A percentile compares a stretch with the other conserved stretches of the same genome.
Conservation (phyloP, 2,888 invertebrate species). For the Stenoptilia bipunctidactyla region DNA sequence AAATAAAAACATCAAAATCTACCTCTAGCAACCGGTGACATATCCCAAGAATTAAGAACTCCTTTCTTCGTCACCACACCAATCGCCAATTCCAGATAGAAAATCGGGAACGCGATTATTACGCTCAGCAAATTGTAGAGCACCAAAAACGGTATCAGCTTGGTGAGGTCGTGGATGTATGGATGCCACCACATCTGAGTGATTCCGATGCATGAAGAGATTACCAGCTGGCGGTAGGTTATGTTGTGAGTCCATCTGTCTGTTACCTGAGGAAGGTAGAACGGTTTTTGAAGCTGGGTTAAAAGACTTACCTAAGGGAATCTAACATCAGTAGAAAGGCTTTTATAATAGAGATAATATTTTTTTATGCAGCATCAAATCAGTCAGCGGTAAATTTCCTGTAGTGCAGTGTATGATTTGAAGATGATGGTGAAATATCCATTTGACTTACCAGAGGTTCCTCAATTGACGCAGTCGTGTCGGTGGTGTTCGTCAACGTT, state of each 20-base stretch:
- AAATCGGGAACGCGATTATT: slow-evolving; percentile 46
- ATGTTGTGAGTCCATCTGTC: slow-evolving; percentile 61
- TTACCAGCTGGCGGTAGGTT: slow-evolving; percentile 47
- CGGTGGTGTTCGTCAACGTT: slow-evolving; percentile 26
- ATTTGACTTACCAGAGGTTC: slow-evolving; percentile 33
- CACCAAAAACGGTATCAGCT: slow-evolving; percentile 46
- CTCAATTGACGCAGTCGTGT: slow-evolving; percentile 29
- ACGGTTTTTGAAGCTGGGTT: too few species aligned
- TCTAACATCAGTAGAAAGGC: too few species aligned
- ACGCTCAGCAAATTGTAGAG: slow-evolving; percentile 52
- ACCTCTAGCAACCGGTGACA: slow-evolving; percentile 56
- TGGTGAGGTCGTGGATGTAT: slow-evolving; percentile 39
- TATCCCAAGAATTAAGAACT: slow-evolving; percentile 52
- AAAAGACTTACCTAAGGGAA: too few species aligned
- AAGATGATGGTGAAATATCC: too few species aligned
- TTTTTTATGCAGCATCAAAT: too few species aligned
- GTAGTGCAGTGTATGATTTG: too few species aligned
- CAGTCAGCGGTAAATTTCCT: too few species aligned
- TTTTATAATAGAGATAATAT: too few species aligned
- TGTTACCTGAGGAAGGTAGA: slow-evolving; percentile 27
- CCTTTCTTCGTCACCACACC: slow-evolving; percentile 54
- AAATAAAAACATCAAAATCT: too few species aligned
- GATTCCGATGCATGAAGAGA: slow-evolving; percentile 49
- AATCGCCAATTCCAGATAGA: slow-evolving; percentile 51
- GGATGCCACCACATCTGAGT: slow-evolving; percentile 60